Base-by-base conservation (phyloP, 2,888 invertebrate species). In the Chesias legatella region DNA sequence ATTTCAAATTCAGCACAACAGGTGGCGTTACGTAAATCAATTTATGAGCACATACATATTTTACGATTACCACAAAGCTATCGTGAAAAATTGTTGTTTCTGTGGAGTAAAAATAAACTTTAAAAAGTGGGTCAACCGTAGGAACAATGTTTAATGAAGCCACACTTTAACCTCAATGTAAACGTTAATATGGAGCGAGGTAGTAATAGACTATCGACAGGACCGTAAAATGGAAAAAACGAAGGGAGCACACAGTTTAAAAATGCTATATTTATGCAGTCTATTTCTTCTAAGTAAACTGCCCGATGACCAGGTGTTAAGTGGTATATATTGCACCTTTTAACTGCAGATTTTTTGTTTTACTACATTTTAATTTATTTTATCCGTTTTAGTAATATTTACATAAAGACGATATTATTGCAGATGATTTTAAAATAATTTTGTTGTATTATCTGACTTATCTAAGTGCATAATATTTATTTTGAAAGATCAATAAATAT, bases 61-160 rank as follows among this genome's bases (percentile, higher is more conserved):
- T 72, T 53, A 67, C 58, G 52, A 57, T 48, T 53, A 38, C 42
- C 29, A 42, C 48, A 53, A 48, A 50, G 50, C 50, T 56, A 55
- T 58, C 43, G 51, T 56, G 55, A 56, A 62, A 67, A 60, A 48
- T 47, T 50, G 48, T 3, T 33, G 33, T 40, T 36, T 40, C 9
- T 59, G 34, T 51, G 51, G 53, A 30, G 56, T 66, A 66, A 69
- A 67, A 65, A 61, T 60, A 65, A 58, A 59, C 58, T 53, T 62
- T 52, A 54, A 56, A 61, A 64, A 79, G 55, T 75, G 48, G 81
- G 80, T 72, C 78, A 73, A 43, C 56, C 51, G 61, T 63, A 52
- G 63, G 60, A 70, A 69, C 60, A 64, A 53, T 60, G 58, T 66
- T 60, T 57, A 58, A 67, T 51, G 60, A 58, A 57, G 63, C 65